Evolutionary conservation across 2,888 invertebrate genomes (phyloP).

Genomic region (Drosophila setosimentum): DNA sequence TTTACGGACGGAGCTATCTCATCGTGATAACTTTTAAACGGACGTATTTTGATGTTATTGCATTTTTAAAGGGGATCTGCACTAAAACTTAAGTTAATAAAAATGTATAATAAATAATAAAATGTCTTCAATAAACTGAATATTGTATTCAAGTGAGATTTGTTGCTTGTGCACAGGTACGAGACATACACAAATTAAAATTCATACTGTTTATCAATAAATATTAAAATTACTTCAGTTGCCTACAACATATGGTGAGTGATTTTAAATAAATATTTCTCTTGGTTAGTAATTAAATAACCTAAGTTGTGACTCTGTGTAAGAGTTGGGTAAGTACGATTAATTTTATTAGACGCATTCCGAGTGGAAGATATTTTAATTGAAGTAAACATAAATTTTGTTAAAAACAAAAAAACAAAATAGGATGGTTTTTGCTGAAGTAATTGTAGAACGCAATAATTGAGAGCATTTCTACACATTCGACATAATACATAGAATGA

Average conservation of each 20-base stretch:
- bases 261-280: too few species aligned
- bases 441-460: not conserved
- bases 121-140: conserved; percentile 3
- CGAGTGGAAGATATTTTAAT: not conserved
- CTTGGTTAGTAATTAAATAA: not conserved
- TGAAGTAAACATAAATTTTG: not conserved
- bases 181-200: not conserved
- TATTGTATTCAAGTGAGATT: not conserved
- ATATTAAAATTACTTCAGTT: conserved; percentile 4
- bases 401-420: not conserved
- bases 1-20: conserved; percentile 9
- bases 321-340: not conserved
- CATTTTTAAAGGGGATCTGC: not conserved
- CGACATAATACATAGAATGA: not conserved
- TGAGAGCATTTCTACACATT: not conserved
- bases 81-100: not conserved
- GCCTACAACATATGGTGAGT: not conserved
- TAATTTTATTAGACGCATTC: not conserved
- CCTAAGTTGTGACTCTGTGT: not conserved
- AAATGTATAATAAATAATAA: too few species aligned
- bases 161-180: conserved; percentile 3
- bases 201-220: too few species aligned
- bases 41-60: not conserved
- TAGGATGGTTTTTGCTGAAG: not conserved
- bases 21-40: not conserved